Percentiles rank a stretch among this genome's conserved stretches.
phyloP scores from a whole-genome alignment of 2,797 vertebrate genomes.

The Poecilia wingei region DNA sequence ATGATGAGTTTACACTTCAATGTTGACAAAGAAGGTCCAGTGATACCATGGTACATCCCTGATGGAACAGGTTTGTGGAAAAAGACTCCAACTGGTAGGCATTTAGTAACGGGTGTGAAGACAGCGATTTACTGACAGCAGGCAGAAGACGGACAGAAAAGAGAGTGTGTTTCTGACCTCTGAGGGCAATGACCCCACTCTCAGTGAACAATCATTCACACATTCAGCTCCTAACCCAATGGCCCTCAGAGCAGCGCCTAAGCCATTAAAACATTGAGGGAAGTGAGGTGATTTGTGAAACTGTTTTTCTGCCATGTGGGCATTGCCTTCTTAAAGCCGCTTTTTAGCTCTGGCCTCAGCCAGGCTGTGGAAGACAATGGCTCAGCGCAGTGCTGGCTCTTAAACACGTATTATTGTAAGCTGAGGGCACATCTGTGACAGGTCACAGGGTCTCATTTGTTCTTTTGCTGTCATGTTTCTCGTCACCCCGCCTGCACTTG shows the following conservation, averaged over 20 bases:
- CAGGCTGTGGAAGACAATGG: slow-evolving; percentile 64
- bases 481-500: slow-evolving; percentile 50
- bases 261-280: slow-evolving; percentile 68
- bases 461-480: slow-evolving; percentile 48
- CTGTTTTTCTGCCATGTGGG: slow-evolving; percentile 57
- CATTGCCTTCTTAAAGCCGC: slow-evolving; percentile 61
- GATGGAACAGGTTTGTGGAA: slow-evolving; percentile 15
- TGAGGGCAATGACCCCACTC: slow-evolving; percentile 70
- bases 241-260: slow-evolving; percentile 66
- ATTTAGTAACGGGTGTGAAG: neutral
- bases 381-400: slow-evolving; percentile 40
- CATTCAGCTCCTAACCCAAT: slow-evolving; percentile 75
- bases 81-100: slow-evolving; percentile 27
- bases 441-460: slow-evolving; percentile 64
- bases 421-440: slow-evolving; percentile 71
- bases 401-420: slow-evolving; percentile 74
- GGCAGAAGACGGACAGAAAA: slow-evolving; percentile 14
- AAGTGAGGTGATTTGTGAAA: slow-evolving; percentile 71
- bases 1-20: slow-evolving; percentile 11
- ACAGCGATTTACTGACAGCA: slow-evolving; percentile 1
- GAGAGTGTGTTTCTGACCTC: slow-evolving; percentile 39
- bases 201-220: slow-evolving; percentile 74
- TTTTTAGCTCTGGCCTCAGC: slow-evolving; percentile 37
- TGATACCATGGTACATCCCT: slow-evolving; percentile 3
- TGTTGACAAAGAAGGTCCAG: slow-evolving; percentile 4